These are phyloP conservation scores for Drosophila obscura DNA, from an alignment of 1,140 invertebrate genomes.

Conservation along the genomic window DNA sequence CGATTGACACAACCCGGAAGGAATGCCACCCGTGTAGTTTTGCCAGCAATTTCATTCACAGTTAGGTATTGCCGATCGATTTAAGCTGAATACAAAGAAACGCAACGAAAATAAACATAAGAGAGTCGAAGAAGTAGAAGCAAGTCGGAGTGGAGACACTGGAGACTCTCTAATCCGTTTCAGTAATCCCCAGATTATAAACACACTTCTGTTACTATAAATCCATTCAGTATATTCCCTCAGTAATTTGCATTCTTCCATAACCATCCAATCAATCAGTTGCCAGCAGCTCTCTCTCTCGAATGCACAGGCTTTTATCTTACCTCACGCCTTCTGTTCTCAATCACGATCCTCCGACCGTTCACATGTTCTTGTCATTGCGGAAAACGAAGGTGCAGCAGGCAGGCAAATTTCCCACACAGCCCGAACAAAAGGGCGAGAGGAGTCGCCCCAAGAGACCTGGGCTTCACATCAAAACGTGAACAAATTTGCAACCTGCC, in stretches of 20 bases:
- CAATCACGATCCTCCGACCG: background rate
- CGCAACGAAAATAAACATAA: no score
- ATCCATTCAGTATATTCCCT: background rate
- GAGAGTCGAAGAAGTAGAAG: no score
- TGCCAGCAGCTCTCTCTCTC: conserved; percentile 26
- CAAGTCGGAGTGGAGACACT: no score
- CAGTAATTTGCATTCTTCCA: background rate
- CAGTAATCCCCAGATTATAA: no score
- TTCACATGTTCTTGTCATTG: conserved; percentile 34
- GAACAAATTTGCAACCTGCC: conserved; percentile 33
- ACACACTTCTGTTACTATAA: background rate
- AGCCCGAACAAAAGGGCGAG: conserved; percentile 7
- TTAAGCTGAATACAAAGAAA: no score
- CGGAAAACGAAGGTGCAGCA: conserved; percentile 23
- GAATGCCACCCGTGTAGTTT: conserved; percentile 16
- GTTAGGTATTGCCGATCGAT: no score
- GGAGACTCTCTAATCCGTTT: no score
- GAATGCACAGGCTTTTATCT: conserved; percentile 13
- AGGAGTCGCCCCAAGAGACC: conserved; percentile 8
- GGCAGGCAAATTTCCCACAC: conserved; percentile 16
- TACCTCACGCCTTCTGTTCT: background rate
- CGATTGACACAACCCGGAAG: conserved; percentile 35
- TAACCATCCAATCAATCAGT: conserved; percentile 27
- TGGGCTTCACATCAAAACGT: conserved; percentile 14
- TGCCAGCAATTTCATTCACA: background rate